Evolutionary conservation across 2,113 vertebrate species (phyloP).

Genomic region (Ursus arctos): DNA sequence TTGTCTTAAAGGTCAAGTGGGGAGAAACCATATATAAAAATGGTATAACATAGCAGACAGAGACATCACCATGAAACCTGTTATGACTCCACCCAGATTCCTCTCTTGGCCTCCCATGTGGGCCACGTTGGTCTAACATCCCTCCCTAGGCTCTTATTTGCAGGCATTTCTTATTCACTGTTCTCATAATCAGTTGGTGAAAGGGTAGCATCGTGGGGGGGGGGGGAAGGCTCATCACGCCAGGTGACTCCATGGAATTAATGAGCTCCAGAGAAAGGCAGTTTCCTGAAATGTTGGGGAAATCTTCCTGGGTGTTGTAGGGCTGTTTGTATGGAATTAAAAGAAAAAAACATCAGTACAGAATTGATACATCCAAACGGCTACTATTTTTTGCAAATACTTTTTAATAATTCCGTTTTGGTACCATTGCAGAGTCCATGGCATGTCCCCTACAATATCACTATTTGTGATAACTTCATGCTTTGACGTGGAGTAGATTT

Average conservation of each 20-base stretch:
- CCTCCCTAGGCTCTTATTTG: not conserved
- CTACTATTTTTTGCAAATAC: not conserved
- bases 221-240: not conserved
- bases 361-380: not conserved
- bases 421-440: not conserved
- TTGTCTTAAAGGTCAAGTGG: not conserved
- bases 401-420: not conserved
- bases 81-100: not conserved
- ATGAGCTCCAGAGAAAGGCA: not conserved
- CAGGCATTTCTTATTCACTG: not conserved
- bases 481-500: not conserved
- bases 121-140: not conserved
- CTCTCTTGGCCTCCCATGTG: not conserved
- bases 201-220: not conserved
- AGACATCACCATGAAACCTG: not conserved
- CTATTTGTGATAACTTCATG: not conserved
- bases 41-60: fast-evolving
- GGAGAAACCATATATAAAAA: not conserved
- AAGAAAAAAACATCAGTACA: not conserved
- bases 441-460: not conserved
- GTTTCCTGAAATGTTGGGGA: not conserved
- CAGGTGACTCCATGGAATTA: not conserved
- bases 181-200: not conserved
- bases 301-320: not conserved
- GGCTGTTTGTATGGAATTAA: not conserved